Evolutionary conservation across 1,140 invertebrate genomes (phyloP).

Genomic region (Glomeris maerens): DNA sequence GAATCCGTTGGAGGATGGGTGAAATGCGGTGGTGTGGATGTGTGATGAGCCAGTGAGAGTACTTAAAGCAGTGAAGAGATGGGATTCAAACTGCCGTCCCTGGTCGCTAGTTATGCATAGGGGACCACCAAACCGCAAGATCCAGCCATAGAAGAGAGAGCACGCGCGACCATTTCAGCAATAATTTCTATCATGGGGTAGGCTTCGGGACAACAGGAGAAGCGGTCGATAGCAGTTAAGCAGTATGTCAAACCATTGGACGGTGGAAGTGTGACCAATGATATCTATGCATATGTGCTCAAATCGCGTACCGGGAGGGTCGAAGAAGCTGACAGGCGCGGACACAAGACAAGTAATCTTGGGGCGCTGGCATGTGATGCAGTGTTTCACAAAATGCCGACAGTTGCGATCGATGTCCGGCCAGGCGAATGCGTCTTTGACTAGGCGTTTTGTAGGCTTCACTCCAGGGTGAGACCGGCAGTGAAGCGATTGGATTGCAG

Average conservation of each 20-base stretch:
- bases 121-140: slow-evolving; percentile 25
- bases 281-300: slow-evolving; percentile 36
- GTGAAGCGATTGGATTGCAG: slow-evolving; percentile 21
- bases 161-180: no score
- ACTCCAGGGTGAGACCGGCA: slow-evolving; percentile 21
- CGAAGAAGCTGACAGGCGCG: slow-evolving; percentile 17
- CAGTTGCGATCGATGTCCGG: slow-evolving; percentile 24
- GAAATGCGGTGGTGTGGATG: slow-evolving; percentile 26
- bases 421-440: slow-evolving; percentile 31
- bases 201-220: no score
- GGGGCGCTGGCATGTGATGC: slow-evolving; percentile 17
- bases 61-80: slow-evolving; percentile 14
- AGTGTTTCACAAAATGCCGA: slow-evolving; percentile 13
- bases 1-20: slow-evolving; percentile 27
- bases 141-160: slow-evolving; percentile 27
- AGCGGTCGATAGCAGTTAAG: no score
- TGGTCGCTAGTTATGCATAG: slow-evolving; percentile 28
- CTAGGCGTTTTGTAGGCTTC: slow-evolving; percentile 20
- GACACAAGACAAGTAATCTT: slow-evolving; percentile 18
- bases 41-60: slow-evolving; percentile 12
- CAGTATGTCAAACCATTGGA: slow-evolving; percentile 25
- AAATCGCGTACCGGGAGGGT: slow-evolving; percentile 23
- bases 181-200: no score
- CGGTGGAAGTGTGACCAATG: slow-evolving; percentile 31
- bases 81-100: slow-evolving; percentile 32